Evolutionary conservation across 2,797 vertebrate genomes (phyloP), one percentile per base, ranked within the genome.

Genomic region (Cichlasoma orientale): DNA sequence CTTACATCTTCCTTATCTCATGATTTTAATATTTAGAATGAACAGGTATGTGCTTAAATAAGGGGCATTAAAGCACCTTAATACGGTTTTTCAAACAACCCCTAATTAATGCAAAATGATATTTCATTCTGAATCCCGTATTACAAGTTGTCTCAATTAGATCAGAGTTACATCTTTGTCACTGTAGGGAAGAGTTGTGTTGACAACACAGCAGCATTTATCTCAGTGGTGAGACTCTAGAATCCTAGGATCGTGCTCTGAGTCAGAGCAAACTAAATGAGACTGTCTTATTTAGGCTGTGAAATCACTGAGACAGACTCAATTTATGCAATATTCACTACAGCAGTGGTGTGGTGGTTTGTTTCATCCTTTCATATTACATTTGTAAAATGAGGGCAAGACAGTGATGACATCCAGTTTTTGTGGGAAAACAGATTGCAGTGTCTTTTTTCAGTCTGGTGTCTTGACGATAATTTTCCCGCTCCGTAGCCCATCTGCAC

Each of bases 211-310:
- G 36, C 72, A 69, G 55, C 79, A 55, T 72, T 86, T 85, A 79
- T 86, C 75, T 82, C 72, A 66, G 68, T 58, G 29, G 80, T 69
- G 76, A 83, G n/a, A 50, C 41, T 50, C 80, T 84, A 53, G 63
- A 85, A 82, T 88, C 70, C 36, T 12, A 19, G 59, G 56, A 80
- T 87, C 76, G 63, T 79, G 76, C 83, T 87, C 56, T 72, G 72
- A 90, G 68, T 88, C 82, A 84, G 58, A 86, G 72, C 68, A 80
- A 83, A 79, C 70, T 77, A 83, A 89, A 91, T 82, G 74, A 89
- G 85, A 84, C 75, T 56, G 76, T 92, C 75, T 86, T 73, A 82
- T 93, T 83, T 82, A 74, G 77, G 80, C 86, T 88, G 88, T 92
- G 86, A 93, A 93, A 93, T 90, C 66, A 74, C 68, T 5, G 70